Evolutionary conservation across 2,797 vertebrate genomes (phyloP).

Genomic region (Bradypodion ventrale): DNA sequence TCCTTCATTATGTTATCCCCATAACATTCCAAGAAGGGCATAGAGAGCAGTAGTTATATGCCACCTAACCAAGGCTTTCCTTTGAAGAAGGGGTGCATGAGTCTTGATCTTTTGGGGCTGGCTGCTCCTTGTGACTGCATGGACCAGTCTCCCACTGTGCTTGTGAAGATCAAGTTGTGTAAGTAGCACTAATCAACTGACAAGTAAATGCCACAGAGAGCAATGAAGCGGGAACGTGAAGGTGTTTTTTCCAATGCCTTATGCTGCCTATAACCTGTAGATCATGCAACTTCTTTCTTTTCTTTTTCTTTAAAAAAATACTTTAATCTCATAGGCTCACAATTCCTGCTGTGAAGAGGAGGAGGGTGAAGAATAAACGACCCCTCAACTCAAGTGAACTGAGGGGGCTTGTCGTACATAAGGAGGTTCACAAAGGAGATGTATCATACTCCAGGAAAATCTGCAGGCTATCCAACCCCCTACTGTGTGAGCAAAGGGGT

Average conservation of each 20-base stretch:
- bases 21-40: not conserved
- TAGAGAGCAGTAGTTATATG: not conserved
- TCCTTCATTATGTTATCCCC: constrained; percentile 3
- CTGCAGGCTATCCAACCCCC: constrained; percentile 25
- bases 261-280: constrained; percentile 25
- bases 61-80: not conserved
- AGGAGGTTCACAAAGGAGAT: constrained; percentile 24
- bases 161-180: constrained; percentile 18
- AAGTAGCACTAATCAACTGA: constrained; percentile 35
- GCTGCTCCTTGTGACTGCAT: constrained; percentile 6
- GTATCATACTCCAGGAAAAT: constrained; percentile 32
- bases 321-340: constrained; percentile 36
- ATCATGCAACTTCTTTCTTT: constrained; percentile 11
- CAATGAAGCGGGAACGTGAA: constrained; percentile 30
- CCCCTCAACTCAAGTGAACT: constrained; percentile 34
- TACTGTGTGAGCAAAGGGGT: constrained; percentile 21
- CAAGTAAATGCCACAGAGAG: constrained; percentile 28
- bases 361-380: constrained; percentile 30
- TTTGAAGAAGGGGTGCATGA: constrained; percentile 9
- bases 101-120: not conserved
- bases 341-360: constrained; percentile 31
- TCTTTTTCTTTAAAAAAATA: not conserved
- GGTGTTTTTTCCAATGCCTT: constrained; percentile 10
- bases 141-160: constrained; percentile 30
- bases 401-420: constrained; percentile 29